Evolutionary conservation across 2,113 vertebrate species (phyloP).

Genomic region (Typhlomys cinereus): DNA sequence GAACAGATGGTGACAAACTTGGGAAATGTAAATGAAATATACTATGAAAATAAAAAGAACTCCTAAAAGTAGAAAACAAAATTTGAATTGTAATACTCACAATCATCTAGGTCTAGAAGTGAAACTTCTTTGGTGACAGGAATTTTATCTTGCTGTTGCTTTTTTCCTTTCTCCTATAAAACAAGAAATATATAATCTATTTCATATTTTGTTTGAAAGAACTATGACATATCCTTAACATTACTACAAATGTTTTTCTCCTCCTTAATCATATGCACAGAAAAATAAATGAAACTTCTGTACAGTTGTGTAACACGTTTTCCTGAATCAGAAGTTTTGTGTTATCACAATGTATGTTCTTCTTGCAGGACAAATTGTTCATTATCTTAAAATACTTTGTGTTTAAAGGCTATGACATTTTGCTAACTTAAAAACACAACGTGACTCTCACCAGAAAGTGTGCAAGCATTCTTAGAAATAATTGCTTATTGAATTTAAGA

Average conservation of each 20-base stretch:
- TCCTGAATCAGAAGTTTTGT: constrained; percentile 28
- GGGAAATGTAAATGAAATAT: neutral
- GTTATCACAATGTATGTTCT: constrained; percentile 3
- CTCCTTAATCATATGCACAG: neutral
- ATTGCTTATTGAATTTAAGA: constrained; percentile 22
- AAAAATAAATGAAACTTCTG: neutral
- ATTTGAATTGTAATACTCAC: constrained; percentile 88
- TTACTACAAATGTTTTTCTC: neutral
- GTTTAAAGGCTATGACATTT: constrained; percentile 49
- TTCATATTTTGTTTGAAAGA: neutral
- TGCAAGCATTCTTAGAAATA: constrained; percentile 18
- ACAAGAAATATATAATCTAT: constrained; percentile 63
- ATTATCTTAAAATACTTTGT: constrained; percentile 19
- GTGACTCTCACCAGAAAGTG: neutral
- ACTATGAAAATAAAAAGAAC: neutral
- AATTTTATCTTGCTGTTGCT: constrained; percentile 72
- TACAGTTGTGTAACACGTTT: neutral
- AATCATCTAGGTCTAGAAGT: constrained; percentile 95
- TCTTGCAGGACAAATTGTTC: neutral
- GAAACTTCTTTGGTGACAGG: constrained; percentile 87
- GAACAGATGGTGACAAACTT: neutral
- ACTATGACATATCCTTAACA: neutral
- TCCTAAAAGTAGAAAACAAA: neutral
- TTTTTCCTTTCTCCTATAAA: constrained; percentile 87
- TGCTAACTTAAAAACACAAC: constrained; percentile 35